A percentile compares a stretch with the other conserved stretches of the same genome.
phyloP scores from a whole-genome alignment of 2,797 vertebrate genomes.

The Thalassophryne amazonica region DNA sequence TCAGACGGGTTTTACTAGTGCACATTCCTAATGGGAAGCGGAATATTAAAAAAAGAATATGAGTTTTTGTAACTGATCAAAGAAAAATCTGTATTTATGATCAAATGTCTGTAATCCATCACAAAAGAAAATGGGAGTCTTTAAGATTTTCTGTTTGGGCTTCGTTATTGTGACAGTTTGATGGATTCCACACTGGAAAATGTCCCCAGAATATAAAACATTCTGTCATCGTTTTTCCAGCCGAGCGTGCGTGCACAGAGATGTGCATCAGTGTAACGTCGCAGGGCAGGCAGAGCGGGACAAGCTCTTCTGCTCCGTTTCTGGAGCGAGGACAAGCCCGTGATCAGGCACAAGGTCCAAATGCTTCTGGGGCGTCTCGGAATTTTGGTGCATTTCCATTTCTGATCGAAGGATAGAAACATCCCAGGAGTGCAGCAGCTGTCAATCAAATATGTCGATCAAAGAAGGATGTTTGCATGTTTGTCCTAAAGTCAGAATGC shows the following conservation, averaged over 20 bases:
- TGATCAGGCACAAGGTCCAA: conserved; percentile 1
- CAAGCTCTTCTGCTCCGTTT: conserved; percentile 26
- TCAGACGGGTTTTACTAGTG: conserved; percentile 49
- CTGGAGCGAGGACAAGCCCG: conserved; percentile 12
- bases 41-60: conserved; percentile 47
- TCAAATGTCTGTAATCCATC: conserved; percentile 41
- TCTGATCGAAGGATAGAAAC: conserved; percentile 25
- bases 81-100: conserved; percentile 39
- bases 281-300: conserved; percentile 23
- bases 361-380: not conserved
- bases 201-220: conserved; percentile 69
- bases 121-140: conserved; percentile 16
- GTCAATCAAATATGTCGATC: conserved; percentile 39
- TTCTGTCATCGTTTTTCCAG: conserved; percentile 61
- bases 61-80: conserved; percentile 31
- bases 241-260: conserved; percentile 26
- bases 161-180: conserved; percentile 61
- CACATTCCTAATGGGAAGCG: conserved; percentile 19
- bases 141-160: conserved; percentile 30
- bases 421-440: conserved; percentile 9
- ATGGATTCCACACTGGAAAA: conserved; percentile 63
- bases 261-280: conserved; percentile 50
- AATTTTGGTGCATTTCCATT: conserved; percentile 44
- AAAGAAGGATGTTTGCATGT: conserved; percentile 24
- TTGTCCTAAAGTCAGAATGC: too few relatives aligned